Base-by-base conservation (phyloP, 2,888 invertebrate species). In the Germaria angustata region DNA sequence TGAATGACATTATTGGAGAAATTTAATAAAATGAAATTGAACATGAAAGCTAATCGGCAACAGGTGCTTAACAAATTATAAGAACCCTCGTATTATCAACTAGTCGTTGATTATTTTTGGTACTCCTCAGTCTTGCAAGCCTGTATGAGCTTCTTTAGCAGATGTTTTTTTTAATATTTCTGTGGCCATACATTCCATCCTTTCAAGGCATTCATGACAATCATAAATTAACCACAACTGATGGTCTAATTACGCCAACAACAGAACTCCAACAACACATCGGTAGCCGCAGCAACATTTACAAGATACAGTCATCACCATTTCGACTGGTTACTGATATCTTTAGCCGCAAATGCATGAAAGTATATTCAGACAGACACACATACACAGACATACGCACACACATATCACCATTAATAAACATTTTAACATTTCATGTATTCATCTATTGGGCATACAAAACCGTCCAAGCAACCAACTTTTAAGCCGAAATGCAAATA, bases 191-290 rank as follows among this genome's bases (percentile, higher is more conserved):
- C 46, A 73, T 55, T 36, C 13, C 9, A 24, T 24, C 49, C 13
- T 61, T 59, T 75, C 73, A 46, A 79, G 72, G 61, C 71, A 72
- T 76, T 85, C 68, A 78, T 80, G 78, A 76, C 79, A 81, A 51
- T 84, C 87, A 88, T 89, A 90, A 88, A 89, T 88, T 88, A 87
- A 86, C 86, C 87, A 86, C 89, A 90, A 90, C 89, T 90, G 89
- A 90, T 90, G 90, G 89, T 90, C 88, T 89, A 89, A 89, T 90
- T 89, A 89, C 88, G 88, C 88, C 89, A 87, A 87, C 87, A 88
- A 87, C 86, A 86, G 85, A 85, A 59, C 20, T 17, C 51, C 22
- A 24, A 36, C 34, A 49, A 51, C 46, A 79, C 41, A 66, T 11
- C 6, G 66, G 32, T 34, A 46, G 24, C 49, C 44, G n/a, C 75